These are phyloP conservation scores for Ictalurus punctatus DNA, from an alignment of 2,113 vertebrate species.

Conservation along the genomic window DNA sequence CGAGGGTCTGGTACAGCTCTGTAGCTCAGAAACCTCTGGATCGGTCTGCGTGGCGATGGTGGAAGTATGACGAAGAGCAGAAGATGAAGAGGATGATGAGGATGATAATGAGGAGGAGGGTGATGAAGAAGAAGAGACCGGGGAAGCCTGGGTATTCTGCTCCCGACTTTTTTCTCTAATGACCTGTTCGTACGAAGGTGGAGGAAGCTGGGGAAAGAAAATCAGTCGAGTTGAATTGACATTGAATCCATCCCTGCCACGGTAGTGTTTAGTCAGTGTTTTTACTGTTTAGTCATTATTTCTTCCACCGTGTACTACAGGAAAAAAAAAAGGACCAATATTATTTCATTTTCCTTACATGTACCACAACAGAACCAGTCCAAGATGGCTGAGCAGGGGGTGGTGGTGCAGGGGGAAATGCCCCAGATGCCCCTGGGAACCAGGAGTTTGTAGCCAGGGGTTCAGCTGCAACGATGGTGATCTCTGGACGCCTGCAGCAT, in stretches of 20 bases:
- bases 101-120: constrained; percentile 15
- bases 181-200: constrained; percentile 95
- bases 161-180: constrained; percentile 96
- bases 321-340: too few relatives aligned
- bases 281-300: not conserved
- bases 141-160: constrained; percentile 64
- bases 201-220: constrained; percentile 74
- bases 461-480: constrained; percentile 95
- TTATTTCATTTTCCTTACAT: constrained; percentile 70
- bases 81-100: not conserved
- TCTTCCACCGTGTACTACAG: not conserved
- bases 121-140: constrained; percentile 59
- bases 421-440: constrained; percentile 81
- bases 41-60: constrained; percentile 96
- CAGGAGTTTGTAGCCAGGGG: constrained; percentile 83
- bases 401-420: constrained; percentile 76
- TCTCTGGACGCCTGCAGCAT: constrained; percentile 84
- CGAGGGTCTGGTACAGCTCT: constrained; percentile 65
- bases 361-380: constrained; percentile 80
- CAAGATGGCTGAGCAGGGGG: constrained; percentile 80
- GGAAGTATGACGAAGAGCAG: constrained; percentile 64
- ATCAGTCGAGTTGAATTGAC: not conserved
- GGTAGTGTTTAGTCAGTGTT: not conserved
- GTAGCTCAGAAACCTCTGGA: constrained; percentile 65
- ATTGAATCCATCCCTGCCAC: not conserved